Evolutionary conservation across 2,888 invertebrate genomes (phyloP).

Genomic region (Nephrotoma flavescens): DNA sequence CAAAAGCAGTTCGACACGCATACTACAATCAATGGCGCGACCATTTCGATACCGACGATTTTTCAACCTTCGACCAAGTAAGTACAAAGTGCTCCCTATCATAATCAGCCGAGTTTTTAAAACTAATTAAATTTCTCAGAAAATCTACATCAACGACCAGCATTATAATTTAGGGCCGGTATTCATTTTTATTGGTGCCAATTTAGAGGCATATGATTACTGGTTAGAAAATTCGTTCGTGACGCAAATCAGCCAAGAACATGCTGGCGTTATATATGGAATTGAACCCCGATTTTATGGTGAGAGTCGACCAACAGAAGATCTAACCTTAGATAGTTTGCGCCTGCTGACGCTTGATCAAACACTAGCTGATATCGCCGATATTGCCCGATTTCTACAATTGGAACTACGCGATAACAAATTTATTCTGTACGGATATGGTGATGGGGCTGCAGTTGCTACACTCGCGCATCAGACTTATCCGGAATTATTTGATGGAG

Average conservation of each 20-base stretch:
- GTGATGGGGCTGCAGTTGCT: background rate
- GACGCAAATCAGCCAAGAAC: background rate
- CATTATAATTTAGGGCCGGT: background rate
- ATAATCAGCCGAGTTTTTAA: background rate
- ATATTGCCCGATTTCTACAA: background rate
- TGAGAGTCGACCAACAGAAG: background rate
- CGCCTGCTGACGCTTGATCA: background rate
- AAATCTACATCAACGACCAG: background rate
- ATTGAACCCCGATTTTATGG: background rate
- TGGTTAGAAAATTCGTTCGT: background rate
- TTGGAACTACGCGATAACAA: background rate
- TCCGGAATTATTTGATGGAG: background rate
- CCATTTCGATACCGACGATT: background rate
- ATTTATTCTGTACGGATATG: background rate
- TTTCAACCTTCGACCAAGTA: background rate
- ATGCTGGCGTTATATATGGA: background rate
- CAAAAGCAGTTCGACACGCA: background rate
- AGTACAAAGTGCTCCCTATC: background rate
- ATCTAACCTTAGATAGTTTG: background rate
- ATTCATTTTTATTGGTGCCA: background rate
- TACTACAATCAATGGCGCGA: background rate
- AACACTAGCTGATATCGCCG: background rate
- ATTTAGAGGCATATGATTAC: background rate
- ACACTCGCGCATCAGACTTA: background rate
- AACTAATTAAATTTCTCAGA: background rate